phyloP scores from a whole-genome alignment of 1,140 invertebrate genomes.

The Arctopsyche grandis region DNA sequence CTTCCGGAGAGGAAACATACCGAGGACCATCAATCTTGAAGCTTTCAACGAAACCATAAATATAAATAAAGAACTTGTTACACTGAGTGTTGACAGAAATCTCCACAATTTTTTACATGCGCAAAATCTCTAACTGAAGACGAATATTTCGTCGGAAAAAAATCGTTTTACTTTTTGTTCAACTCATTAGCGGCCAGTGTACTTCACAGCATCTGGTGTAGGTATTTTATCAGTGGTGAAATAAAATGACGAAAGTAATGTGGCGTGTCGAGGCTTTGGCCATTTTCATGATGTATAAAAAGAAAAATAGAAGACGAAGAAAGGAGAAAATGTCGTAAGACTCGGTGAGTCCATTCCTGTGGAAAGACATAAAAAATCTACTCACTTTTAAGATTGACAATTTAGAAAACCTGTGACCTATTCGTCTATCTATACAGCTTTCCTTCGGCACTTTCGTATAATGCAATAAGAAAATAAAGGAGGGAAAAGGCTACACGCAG shows the following conservation, averaged over 20 bases:
- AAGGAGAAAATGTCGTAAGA: neutral
- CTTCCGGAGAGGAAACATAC: no score
- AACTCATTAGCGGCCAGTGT: neutral
- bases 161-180: neutral
- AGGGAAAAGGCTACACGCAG: no score
- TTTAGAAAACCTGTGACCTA: constrained; percentile 29
- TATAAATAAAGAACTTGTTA: no score
- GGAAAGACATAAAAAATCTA: constrained; percentile 28
- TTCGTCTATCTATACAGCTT: neutral
- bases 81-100: no score
- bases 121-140: no score
- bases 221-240: constrained; percentile 5
- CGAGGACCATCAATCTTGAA: no score
- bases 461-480: neutral
- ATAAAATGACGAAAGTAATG: constrained; percentile 22
- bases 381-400: constrained; percentile 38
- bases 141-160: no score
- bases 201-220: neutral
- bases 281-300: neutral
- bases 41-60: no score
- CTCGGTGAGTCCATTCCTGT: neutral
- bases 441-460: constrained; percentile 11
- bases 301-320: neutral
- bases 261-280: neutral
- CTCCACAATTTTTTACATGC: no score